Percentiles rank a stretch among this genome's conserved stretches.
phyloP scores from a whole-genome alignment of 2,797 vertebrate species.

The Platalea minor region DNA sequence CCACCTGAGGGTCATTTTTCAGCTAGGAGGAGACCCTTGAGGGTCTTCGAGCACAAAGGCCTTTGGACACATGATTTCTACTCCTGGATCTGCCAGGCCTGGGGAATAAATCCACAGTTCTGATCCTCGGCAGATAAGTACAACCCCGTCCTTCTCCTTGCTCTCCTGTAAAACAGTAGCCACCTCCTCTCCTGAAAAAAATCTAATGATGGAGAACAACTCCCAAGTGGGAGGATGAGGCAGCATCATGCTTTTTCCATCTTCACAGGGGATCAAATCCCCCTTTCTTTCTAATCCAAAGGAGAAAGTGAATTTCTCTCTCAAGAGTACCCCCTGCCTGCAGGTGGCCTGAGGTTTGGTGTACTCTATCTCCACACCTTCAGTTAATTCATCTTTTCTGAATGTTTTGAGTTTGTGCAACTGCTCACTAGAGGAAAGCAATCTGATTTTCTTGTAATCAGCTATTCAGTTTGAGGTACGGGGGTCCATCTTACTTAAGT shows the following conservation, averaged over 20 bases:
- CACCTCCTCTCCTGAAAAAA: background rate
- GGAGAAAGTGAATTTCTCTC: background rate
- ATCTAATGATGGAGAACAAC: background rate
- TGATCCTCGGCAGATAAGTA: background rate
- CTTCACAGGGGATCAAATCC: background rate
- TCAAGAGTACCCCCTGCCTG: background rate
- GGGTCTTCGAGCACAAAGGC: background rate
- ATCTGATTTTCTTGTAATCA: background rate
- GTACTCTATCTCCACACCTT: background rate
- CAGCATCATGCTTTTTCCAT: background rate
- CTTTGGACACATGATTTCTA: background rate
- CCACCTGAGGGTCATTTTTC: background rate
- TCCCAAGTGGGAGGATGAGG: background rate
- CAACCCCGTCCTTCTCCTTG: background rate
- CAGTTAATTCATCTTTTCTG: background rate
- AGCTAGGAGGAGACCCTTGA: background rate
- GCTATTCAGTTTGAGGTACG: background rate
- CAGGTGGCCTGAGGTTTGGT: background rate
- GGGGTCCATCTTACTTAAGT: background rate
- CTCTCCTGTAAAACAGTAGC: background rate
- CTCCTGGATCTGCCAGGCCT: background rate
- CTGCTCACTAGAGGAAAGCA: background rate
- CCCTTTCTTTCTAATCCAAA: background rate
- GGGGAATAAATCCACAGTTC: background rate
- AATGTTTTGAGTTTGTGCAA: background rate